A percentile compares a stretch with the other conserved stretches of the same genome.
These are phyloP conservation scores for Oxyura jamaicensis DNA, from an alignment of 2,113 vertebrate genomes.

Conservation along the genomic window DNA sequence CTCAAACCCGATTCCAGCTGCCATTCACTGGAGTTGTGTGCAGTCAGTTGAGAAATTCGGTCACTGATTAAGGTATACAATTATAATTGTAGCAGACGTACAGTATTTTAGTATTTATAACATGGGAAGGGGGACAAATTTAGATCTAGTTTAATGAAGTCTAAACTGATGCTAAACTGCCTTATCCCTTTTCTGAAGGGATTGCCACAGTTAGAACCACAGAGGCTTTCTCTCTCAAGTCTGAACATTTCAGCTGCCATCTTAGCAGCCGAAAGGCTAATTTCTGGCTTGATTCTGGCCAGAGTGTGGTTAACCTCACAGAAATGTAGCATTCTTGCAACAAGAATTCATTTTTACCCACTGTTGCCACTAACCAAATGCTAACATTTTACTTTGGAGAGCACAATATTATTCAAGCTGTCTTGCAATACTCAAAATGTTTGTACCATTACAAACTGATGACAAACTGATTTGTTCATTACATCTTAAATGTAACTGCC, in stretches of 20 bases:
- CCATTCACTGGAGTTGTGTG: neutral
- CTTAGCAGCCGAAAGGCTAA: neutral
- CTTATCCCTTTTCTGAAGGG: neutral
- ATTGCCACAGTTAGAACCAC: neutral
- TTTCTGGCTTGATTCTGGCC: conserved; percentile 47
- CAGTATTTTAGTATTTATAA: neutral
- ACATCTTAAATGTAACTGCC: conserved; percentile 25
- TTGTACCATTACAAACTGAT: conserved; percentile 49
- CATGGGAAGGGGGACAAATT: accelerated
- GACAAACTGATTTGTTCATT: conserved; percentile 61
- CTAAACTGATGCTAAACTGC: neutral
- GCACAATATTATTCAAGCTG: conserved; percentile 28
- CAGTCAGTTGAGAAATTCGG: neutral
- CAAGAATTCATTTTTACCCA: conserved; percentile 9
- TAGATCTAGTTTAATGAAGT: neutral
- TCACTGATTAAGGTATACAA: neutral
- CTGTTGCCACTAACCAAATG: conserved; percentile 43
- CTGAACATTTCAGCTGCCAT: neutral
- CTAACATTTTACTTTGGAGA: conserved; percentile 57
- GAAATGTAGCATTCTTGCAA: conserved; percentile 36
- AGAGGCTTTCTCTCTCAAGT: conserved; percentile 9
- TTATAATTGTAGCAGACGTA: neutral
- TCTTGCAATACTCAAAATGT: conserved; percentile 15
- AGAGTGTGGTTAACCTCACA: conserved; percentile 62
- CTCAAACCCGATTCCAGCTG: neutral